Evolutionary conservation across 2,797 vertebrate genomes (phyloP), one percentile per base, ranked within the genome.

Genomic region (Girardinus metallicus): DNA sequence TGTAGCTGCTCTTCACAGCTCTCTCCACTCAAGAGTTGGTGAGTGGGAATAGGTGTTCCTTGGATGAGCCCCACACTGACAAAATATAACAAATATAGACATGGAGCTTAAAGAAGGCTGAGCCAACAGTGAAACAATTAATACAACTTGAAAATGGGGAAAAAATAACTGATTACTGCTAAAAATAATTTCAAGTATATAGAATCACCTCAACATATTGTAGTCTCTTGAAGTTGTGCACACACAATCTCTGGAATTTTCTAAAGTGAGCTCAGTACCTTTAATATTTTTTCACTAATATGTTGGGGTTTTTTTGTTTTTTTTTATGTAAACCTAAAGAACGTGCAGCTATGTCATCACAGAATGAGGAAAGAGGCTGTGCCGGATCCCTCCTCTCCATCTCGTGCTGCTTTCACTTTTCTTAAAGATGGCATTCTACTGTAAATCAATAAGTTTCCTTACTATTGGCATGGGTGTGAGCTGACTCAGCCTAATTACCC

Each of bases 401-500:
- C 72, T 21, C 8, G 21, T 51, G 78, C 86, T 81, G 70, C 82
- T 82, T 87, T 51, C n/a, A 29, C 85, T 79, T 75, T 90, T 87
- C 82, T 90, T 91, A 92, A 93, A 92, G 92, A 93, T 86, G 88
- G 90, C 90, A 93, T 95, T 95, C 91, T 94, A 93, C 92, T 94
- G 94, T 94, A 94, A 95, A 95, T 95, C 95, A 95, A 95, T 95
- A 90, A 74, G 77, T 81, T 83, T 82, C 73, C 75, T 86, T 87
- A 85, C 87, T 88, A 86, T 88, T 84, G 90, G 87, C 87, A 88
- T 75, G 64, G 82, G 84, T 74, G 51, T 55, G 79, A 79, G 92
- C 94, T 95, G 92, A 95, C 93, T 94, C 94, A 94, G 94, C 92
- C 94, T 95, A 95, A 96, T 96, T 94, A 94, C 92, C 90, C 74